Evolutionary conservation across 2,888 invertebrate genomes (phyloP).

Genomic region (Phragmatobia fuliginosa): DNA sequence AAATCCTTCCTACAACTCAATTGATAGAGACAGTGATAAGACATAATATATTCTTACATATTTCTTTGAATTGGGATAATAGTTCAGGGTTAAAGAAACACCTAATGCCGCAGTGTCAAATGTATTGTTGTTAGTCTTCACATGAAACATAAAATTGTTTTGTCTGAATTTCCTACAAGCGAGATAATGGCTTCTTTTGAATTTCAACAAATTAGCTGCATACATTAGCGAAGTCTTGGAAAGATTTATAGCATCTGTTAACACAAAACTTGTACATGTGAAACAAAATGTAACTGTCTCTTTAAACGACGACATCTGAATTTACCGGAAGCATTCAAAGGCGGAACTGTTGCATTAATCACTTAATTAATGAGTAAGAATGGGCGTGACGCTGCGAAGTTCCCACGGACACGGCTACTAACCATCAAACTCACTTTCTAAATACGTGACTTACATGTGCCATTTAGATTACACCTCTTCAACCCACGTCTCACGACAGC

Average conservation of each 20-base stretch:
- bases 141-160: not conserved
- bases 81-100: not conserved
- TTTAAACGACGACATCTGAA: constrained; percentile 6
- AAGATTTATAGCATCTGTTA: constrained; percentile 1
- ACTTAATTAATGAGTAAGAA: constrained; percentile 39
- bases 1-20: not conserved
- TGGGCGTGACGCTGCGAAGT: constrained; percentile 42
- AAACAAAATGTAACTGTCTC: not conserved
- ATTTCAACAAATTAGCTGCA: not conserved
- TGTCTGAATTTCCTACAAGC: not conserved
- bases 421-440: constrained; percentile 57
- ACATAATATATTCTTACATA: not conserved
- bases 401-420: constrained; percentile 49
- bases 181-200: not conserved
- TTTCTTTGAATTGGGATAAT: not conserved
- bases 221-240: not conserved
- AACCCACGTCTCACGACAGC: not conserved
- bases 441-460: constrained; percentile 33
- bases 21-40: not conserved
- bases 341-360: constrained; percentile 39
- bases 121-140: not conserved
- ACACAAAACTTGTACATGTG: not conserved
- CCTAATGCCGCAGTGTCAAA: not conserved
- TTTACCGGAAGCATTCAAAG: constrained; percentile 31
- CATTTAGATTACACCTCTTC: not conserved